Base-by-base conservation (phyloP, 1,140 invertebrate species). In the Daktulosphaira vitifoliae region DNA sequence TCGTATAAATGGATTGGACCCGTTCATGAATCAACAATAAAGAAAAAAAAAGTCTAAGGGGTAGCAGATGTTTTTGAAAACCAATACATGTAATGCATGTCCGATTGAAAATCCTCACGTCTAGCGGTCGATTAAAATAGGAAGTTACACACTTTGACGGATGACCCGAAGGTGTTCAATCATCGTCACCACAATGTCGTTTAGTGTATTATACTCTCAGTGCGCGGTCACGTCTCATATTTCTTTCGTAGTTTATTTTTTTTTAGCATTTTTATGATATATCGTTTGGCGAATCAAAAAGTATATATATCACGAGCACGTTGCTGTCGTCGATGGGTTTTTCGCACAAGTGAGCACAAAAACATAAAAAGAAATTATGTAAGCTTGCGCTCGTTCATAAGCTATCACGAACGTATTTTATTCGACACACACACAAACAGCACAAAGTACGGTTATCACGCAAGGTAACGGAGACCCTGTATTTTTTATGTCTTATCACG, bases 401-500 rank as follows among this genome's bases (percentile, higher is more conserved):
- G 11, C 29, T 33, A 33, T 33, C 29, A 33, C 29, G 29, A 6
- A 11, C 11, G 29, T 33, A 11, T 11, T 33, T 11, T 33, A 6
- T 11, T 33, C 11, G 29, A 11, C 29, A 11, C 29, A 11, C 29
- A 33, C 29, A 33, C 29, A 11, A 33, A 33, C 29, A 33, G 29
- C 29, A n/a, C n/a, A n/a, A n/a, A n/a, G n/a, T 11, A 33, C 11
- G 5, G 5, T 11, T 33, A 6, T 33, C 29, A 33, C 29, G 11
- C 29, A 33, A 33, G 29, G 29, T 33, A 11, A 33, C 29, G 5
- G 29, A 33, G 29, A 33, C 29, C 29, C 29, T 56, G 15, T 56
- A 39, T 54, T 38, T 54, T 44, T 20, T 26, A 44, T n/a, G 37
- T 38, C 39, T 59, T 44, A 59, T 59, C 54, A 59, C 54, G 54